These are phyloP conservation scores for Babylonia areolata DNA, from an alignment of 1,140 invertebrate species.

Conservation along the genomic window DNA sequence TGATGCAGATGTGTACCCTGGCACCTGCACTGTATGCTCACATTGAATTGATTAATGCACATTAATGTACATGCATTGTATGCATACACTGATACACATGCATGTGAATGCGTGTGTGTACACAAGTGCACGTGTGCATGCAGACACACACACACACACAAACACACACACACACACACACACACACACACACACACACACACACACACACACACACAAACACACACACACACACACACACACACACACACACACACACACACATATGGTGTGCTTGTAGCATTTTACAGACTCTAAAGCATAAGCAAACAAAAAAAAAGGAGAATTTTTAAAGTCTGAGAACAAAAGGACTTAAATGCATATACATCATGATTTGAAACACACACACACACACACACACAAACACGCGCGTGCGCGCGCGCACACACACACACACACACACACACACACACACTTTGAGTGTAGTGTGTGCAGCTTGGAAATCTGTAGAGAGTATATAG, in stretches of 20 bases:
- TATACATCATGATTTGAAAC: too few relatives aligned
- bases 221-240: conserved; percentile 7
- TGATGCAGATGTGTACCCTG: too few relatives aligned
- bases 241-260: not conserved
- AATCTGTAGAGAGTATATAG: too few relatives aligned
- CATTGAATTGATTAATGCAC: too few relatives aligned
- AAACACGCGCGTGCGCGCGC: not conserved
- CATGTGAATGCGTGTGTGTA: not conserved
- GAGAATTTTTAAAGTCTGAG: too few relatives aligned
- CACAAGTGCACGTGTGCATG: not conserved
- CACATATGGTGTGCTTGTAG: too few relatives aligned
- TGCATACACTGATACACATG: not conserved
- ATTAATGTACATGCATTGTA: not conserved
- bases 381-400: not conserved
- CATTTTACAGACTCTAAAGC: too few relatives aligned
- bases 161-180: not conserved
- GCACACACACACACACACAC: not conserved
- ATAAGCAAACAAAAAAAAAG: not conserved
- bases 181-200: not conserved
- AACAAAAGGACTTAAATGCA: too few relatives aligned
- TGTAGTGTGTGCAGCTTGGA: too few relatives aligned
- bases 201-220: conserved; percentile 12
- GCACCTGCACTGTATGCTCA: not conserved
- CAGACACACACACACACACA: conserved; percentile 4
- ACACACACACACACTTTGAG: too few relatives aligned